Evolutionary conservation across 2,797 vertebrate species (phyloP), one percentile per base, ranked within the genome.

Genomic region (Nannoperca obscura): DNA sequence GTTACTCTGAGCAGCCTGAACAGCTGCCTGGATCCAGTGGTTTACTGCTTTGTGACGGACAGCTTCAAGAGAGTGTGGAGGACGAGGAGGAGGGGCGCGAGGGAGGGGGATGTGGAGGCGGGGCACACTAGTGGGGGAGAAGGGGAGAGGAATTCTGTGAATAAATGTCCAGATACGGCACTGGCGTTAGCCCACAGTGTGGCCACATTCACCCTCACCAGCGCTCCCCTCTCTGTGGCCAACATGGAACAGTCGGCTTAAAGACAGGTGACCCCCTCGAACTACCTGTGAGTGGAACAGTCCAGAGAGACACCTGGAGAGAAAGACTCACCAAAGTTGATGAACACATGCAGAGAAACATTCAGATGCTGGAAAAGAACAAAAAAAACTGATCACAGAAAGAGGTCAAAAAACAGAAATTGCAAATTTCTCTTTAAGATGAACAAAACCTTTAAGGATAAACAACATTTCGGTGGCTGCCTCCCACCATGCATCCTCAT

Each of bases 1-100:
- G 96, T 99, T 73, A 97, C 96, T 24, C 93, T 99, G 80, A 99
- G 98, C 86, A 99, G 97, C 93, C 95, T 99, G 82, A 99, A 99
- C 89, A 99, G 98, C 90, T 99, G 97, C 91, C 92, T 99, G 95
- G 98, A 99, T 81, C 98, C 98, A 1, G 96, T 99, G 4, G 98
- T 99, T 73, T 99, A 99, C 90, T 99, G 98, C 88, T 99, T 99
- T 4, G 96, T 99, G 89, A 98, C 97, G 9, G 98, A 98, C 80
- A 96, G 96, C 91, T 98, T 98, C 85, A 97, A 96, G 88, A 92
- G 60, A 58, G 12, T 93, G 92, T 90, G 95, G 94, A 74, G 85
- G 81, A 80, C 71, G 76, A 94, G 86, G 93, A 76, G 79, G 89
- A 93, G n/a, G 70, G 80, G 42, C 42, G 86, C 47, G 49, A 92